Percentiles rank a stretch among this genome's conserved stretches.
These are phyloP conservation scores for Myioborus melanocephalus DNA, from an alignment of 2,797 vertebrate species.

Conservation along the genomic window DNA sequence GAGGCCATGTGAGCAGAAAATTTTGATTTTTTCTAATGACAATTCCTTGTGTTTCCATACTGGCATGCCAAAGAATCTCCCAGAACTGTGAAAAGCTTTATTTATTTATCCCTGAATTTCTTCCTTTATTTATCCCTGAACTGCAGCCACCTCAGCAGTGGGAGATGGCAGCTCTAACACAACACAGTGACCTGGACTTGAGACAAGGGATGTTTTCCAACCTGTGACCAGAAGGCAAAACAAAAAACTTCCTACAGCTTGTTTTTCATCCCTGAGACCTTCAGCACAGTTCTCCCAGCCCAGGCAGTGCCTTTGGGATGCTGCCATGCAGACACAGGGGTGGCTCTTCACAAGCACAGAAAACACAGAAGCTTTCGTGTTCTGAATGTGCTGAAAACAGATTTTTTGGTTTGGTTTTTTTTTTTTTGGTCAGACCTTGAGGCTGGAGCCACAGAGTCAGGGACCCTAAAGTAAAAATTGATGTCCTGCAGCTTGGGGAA, in stretches of 20 bases:
- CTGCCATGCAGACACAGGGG: neutral
- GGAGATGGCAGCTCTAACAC: neutral
- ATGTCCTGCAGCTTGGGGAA: neutral
- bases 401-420: no score
- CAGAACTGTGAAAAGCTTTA: neutral
- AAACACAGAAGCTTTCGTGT: neutral
- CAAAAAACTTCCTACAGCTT: neutral
- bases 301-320: neutral
- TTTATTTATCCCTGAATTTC: neutral
- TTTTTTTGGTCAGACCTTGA: neutral
- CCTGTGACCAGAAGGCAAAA: neutral
- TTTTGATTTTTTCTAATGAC: neutral
- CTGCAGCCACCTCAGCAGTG: neutral
- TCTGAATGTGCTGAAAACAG: neutral
- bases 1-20: neutral
- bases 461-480: neutral
- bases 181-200: fast-evolving
- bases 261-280: neutral
- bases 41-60: neutral
- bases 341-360: neutral
- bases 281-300: neutral
- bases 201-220: neutral
- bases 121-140: neutral
- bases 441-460: neutral
- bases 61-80: neutral